Percentiles rank a stretch among this genome's conserved stretches.
Conservation (phyloP, 1,140 invertebrate genomes). For the Scaptomyza hsui region DNA sequence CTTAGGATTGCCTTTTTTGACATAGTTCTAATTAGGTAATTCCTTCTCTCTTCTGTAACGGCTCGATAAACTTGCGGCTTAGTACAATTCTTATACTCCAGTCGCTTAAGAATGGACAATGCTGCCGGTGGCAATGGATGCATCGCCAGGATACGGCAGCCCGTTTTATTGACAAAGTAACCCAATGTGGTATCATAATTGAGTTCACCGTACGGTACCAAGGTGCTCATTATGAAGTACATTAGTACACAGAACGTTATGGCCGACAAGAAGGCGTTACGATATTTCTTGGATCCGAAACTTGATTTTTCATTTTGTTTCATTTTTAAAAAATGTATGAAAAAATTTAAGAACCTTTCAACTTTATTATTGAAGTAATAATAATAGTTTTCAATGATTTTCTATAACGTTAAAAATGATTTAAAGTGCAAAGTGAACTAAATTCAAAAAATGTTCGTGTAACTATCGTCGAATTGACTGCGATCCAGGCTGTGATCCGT, state of each 20-base stretch:
- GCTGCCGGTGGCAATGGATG: conserved; percentile 4
- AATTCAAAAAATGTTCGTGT: neutral
- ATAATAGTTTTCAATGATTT: neutral
- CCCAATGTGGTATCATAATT: neutral
- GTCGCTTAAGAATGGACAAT: rapidly evolving
- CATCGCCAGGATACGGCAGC: conserved; percentile 34
- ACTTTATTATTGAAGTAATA: neutral
- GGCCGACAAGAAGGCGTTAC: neutral
- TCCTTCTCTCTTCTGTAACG: neutral
- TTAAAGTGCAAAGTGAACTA: neutral
- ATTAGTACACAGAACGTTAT: conserved; percentile 7
- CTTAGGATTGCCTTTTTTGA: neutral
- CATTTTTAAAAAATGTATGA: neutral
- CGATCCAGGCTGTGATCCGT: conserved; percentile 38
- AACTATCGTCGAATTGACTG: conserved; percentile 24
- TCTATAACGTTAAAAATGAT: neutral
- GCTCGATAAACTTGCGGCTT: neutral
- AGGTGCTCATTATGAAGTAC: conserved; percentile 21
- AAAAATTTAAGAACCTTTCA: neutral
- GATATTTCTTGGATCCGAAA: neutral
- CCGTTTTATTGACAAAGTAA: conserved; percentile 46
- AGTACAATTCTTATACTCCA: neutral
- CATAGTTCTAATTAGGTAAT: conserved; percentile 1
- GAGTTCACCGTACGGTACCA: neutral
- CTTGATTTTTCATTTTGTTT: neutral